Conservation (phyloP, 2,888 invertebrate genomes). For the Melanotus villosus region DNA sequence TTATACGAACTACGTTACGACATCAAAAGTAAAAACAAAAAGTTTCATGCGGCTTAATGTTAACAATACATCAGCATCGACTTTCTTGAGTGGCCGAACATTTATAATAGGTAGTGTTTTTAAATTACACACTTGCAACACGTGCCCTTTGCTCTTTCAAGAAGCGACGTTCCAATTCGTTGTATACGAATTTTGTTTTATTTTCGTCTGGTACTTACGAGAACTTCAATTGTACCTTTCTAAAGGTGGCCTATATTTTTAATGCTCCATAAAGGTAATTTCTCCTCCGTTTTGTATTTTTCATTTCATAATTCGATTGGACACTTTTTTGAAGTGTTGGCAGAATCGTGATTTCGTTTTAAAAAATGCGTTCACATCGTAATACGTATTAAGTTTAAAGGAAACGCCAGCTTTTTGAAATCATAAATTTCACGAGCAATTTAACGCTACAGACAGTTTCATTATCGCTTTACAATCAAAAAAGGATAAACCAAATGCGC, state of each 20-base stretch:
- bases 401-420: constrained; percentile 16
- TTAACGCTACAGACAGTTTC: constrained; percentile 19
- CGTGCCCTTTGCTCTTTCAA: constrained; percentile 53
- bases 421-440: constrained; percentile 22
- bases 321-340: not conserved
- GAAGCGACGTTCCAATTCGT: constrained; percentile 51
- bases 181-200: constrained; percentile 49
- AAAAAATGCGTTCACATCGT: constrained; percentile 1
- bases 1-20: constrained; percentile 6
- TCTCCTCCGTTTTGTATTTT: constrained; percentile 45
- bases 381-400: constrained; percentile 3
- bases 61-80: constrained; percentile 39
- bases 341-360: constrained; percentile 1
- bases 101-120: constrained; percentile 37
- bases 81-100: constrained; percentile 38
- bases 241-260: constrained; percentile 54
- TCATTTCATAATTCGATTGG: constrained; percentile 24
- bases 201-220: constrained; percentile 52
- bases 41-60: constrained; percentile 20
- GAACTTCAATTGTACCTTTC: constrained; percentile 52
- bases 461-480: constrained; percentile 11
- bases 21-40: constrained; percentile 19
- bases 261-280: constrained; percentile 52
- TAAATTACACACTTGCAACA: constrained; percentile 42
- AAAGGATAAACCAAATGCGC: constrained; percentile 5